Evolutionary conservation across 2,797 vertebrate genomes (phyloP).

Genomic region (Pangasius djambal): DNA sequence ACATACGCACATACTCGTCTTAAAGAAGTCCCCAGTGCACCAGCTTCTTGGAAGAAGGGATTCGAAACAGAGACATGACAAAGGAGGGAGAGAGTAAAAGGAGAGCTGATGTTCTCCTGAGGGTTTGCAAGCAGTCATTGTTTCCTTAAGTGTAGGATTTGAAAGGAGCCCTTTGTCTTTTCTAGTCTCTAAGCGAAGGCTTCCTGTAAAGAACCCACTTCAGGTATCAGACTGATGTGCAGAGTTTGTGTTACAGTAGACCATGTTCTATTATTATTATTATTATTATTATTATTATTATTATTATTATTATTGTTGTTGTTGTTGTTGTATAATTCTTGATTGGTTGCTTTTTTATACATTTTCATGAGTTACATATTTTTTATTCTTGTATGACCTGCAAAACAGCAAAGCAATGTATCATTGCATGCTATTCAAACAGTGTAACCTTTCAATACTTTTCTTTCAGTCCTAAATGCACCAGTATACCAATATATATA

Average conservation of each 20-base stretch:
- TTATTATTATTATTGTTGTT: neutral
- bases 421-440: too few species aligned
- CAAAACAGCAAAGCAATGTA: too few species aligned
- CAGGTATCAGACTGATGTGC: slow-evolving; percentile 45
- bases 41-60: slow-evolving; percentile 48
- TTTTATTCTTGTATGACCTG: neutral
- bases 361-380: neutral
- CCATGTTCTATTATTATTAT: neutral
- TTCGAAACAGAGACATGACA: slow-evolving; percentile 54
- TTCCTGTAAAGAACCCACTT: slow-evolving; percentile 48
- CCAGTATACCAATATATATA: too few species aligned
- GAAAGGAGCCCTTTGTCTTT: slow-evolving; percentile 55
- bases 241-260: slow-evolving; percentile 20
- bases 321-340: neutral
- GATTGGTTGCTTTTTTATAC: neutral
- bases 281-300: neutral
- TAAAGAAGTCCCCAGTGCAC: slow-evolving; percentile 50
- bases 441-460: too few species aligned
- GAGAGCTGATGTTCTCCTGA: slow-evolving; percentile 44
- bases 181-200: slow-evolving; percentile 36
- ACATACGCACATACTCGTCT: slow-evolving; percentile 34
- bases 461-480: neutral
- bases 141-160: slow-evolving; percentile 49
- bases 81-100: slow-evolving; percentile 48
- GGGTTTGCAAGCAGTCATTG: slow-evolving; percentile 24